Percentiles rank a stretch among this genome's conserved stretches.
phyloP scores from a whole-genome alignment of 2,113 vertebrate species.

The Monopterus albus region DNA sequence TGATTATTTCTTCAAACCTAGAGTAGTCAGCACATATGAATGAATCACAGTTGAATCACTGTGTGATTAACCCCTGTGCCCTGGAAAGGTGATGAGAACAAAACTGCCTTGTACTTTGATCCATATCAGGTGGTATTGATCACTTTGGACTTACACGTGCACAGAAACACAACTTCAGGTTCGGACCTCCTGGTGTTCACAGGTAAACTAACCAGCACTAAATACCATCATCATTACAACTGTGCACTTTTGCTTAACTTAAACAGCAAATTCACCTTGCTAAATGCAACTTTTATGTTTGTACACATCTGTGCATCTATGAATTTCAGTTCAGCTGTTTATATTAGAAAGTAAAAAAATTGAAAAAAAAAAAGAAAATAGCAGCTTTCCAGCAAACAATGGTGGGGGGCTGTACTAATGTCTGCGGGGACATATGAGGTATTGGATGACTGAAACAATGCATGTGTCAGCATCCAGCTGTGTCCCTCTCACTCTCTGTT shows the following conservation, averaged over 20 bases:
- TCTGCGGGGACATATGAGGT: constrained; percentile 36
- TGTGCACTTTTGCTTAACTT: neutral
- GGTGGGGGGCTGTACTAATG: constrained; percentile 30
- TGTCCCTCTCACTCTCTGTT: constrained; percentile 23
- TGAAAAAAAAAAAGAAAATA: no score
- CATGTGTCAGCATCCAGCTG: constrained; percentile 53
- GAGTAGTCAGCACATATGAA: neutral
- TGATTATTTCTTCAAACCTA: neutral
- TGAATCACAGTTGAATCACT: constrained; percentile 11
- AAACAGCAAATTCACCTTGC: neutral
- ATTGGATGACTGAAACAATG: constrained; percentile 51
- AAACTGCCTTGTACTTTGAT: constrained; percentile 55
- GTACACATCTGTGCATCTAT: constrained; percentile 8
- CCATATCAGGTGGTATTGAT: constrained; percentile 55
- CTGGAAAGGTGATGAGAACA: constrained; percentile 43
- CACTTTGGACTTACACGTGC: constrained; percentile 34
- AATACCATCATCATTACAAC: neutral
- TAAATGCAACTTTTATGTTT: neutral
- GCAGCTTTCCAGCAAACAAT: constrained; percentile 47
- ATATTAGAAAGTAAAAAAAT: no score
- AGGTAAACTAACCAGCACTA: constrained; percentile 4
- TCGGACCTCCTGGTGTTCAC: neutral
- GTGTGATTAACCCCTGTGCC: constrained; percentile 2
- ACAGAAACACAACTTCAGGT: neutral
- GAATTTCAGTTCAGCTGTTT: constrained; percentile 24